Evolutionary conservation across 2,113 vertebrate genomes (phyloP), one percentile per base, ranked within the genome.

Genomic region (Clupea harengus): DNA sequence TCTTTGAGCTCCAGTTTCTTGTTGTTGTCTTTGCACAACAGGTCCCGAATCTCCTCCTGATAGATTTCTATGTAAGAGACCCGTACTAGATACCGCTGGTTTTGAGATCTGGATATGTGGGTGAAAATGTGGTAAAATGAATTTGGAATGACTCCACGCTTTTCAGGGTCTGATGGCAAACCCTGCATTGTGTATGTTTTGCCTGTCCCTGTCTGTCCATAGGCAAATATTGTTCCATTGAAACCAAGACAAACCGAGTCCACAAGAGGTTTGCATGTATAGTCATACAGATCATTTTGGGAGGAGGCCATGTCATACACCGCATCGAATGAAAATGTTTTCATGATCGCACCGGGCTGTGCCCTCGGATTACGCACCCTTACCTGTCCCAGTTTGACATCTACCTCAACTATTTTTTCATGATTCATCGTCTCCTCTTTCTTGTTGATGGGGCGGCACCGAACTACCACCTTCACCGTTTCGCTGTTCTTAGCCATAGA

Each of bases 11-110:
- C 97, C 87, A 99, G 93, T 87, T 96, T 97, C 92, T 94, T 96
- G 91, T 91, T 96, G 84, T 97, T 97, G 90, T 99, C 97, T 89
- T 97, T 99, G 90, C 96, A 96, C 49, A 99, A 93, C 25, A 99
- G 96, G 80, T 99, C 98, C 80, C 97, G 88, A 88, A 99, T 96
- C 88, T 99, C 97, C 94, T 99, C 98, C 92, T 98, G 97, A 92
- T 99, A 99, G 92, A 99, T 99, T 94, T 99, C 98, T 88, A 99
- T 92, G 90, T 99, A 99, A 0, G 98, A 99, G n/a, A 97, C 98
- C 91, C 98, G 95, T 84, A 99, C 98, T 92, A 99, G 93, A 92
- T 97, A 99, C 90, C 98, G 97, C 92, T 98, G 97, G 92, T 98
- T 97, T 94, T 98, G 97, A 57, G 96, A 98, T 85, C 98, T 96